Percentiles rank a stretch among this genome's conserved stretches.
These are phyloP conservation scores for Agonum fuliginosum DNA, from an alignment of 2,888 invertebrate genomes.

Conservation along the genomic window DNA sequence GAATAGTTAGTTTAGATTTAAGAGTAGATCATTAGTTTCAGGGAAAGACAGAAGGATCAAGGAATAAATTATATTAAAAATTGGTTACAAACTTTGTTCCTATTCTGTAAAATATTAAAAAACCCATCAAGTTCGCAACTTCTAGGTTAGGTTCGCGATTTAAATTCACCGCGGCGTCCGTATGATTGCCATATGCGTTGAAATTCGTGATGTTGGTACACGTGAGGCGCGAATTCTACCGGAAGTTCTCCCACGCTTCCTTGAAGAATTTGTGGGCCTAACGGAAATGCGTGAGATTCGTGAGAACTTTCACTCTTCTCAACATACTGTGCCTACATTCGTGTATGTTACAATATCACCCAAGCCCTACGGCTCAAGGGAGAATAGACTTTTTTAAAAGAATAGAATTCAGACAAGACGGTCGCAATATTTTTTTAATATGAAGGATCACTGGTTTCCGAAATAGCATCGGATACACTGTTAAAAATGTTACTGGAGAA, in stretches of 20 bases:
- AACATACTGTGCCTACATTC: conserved; percentile 2
- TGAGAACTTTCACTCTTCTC: conserved; percentile 17
- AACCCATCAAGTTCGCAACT: not conserved
- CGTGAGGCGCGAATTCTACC: not conserved
- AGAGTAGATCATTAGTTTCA: not conserved
- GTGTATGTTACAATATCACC: too few relatives aligned
- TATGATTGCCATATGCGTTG: conserved; percentile 11
- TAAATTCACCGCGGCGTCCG: not conserved
- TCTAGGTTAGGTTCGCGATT: not conserved
- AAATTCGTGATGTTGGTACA: conserved; percentile 23
- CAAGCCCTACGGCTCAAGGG: not conserved
- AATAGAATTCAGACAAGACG: not conserved
- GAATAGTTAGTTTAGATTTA: not conserved
- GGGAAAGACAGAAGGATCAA: not conserved
- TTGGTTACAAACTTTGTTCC: not conserved
- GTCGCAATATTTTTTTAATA: too few relatives aligned
- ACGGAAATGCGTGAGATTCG: conserved; percentile 26
- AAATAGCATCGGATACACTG: too few relatives aligned
- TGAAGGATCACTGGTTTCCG: too few relatives aligned
- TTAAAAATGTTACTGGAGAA: too few relatives aligned
- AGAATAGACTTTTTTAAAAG: not conserved
- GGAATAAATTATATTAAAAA: not conserved
- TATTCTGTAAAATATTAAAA: not conserved
- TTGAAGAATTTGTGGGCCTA: not conserved
- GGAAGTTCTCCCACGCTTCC: not conserved